Conservation (phyloP, 2,113 vertebrate genomes). For the Galbula dea region DNA sequence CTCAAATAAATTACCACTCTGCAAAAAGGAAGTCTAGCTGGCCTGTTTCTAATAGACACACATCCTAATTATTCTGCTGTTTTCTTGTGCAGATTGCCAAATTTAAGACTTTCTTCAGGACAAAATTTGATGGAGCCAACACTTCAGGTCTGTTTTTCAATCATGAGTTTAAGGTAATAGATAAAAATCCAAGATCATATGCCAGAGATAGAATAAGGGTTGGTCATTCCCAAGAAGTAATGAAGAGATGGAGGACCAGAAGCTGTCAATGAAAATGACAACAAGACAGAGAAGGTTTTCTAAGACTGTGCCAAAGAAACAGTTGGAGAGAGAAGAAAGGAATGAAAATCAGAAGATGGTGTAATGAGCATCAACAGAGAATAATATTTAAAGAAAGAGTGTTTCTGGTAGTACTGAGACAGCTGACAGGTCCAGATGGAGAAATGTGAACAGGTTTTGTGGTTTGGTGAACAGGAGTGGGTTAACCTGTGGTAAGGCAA, state of each 20-base stretch:
- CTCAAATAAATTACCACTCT: neutral
- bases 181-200: neutral
- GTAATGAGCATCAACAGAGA: neutral
- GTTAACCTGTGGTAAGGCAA: neutral
- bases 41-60: neutral
- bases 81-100: neutral
- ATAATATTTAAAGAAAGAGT: neutral
- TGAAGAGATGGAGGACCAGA: neutral
- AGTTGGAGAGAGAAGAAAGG: neutral
- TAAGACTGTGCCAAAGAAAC: neutral
- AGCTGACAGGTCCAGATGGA: neutral
- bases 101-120: neutral
- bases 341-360: neutral
- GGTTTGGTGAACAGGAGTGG: neutral
- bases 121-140: neutral
- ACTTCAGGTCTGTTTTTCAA: neutral
- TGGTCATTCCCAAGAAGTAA: neutral
- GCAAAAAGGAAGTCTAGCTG: neutral
- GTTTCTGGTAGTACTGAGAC: neutral
- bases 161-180: neutral
- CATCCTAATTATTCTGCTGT: neutral
- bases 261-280: neutral
- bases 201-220: neutral
- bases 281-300: neutral
- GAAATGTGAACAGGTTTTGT: neutral